phyloP scores from a whole-genome alignment of 2,797 vertebrate genomes.

The Dendrocincla fuliginosa region DNA sequence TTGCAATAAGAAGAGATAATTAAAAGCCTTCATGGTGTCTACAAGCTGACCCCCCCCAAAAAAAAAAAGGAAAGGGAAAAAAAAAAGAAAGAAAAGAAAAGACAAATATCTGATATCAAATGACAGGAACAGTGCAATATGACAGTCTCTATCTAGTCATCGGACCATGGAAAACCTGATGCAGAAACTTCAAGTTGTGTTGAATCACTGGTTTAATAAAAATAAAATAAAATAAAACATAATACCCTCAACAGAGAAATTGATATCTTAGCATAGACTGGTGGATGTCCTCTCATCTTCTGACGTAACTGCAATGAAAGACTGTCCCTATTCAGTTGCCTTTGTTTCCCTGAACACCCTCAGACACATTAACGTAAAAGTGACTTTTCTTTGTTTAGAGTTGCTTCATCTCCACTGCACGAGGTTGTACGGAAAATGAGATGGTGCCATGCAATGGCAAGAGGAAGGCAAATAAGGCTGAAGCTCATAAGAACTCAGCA shows the following conservation, averaged over 20 bases:
- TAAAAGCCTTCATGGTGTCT: background rate
- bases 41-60: background rate
- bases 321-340: background rate
- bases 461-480: background rate
- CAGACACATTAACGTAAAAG: background rate
- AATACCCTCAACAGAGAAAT: accelerated
- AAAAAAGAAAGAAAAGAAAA: background rate
- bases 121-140: background rate
- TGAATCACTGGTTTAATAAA: background rate
- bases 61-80: background rate
- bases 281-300: background rate
- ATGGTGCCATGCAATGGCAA: background rate
- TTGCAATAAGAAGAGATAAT: background rate
- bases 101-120: background rate
- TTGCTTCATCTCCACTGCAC: accelerated
- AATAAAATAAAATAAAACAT: background rate
- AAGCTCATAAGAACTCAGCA: background rate
- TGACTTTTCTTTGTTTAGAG: background rate
- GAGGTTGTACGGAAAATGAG: background rate
- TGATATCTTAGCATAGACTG: background rate
- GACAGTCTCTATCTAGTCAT: background rate
- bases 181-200: background rate
- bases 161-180: background rate
- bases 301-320: background rate
- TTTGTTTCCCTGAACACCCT: background rate